Base-by-base conservation (phyloP, 2,888 invertebrate genomes). In the Drosophila kuntzei region DNA sequence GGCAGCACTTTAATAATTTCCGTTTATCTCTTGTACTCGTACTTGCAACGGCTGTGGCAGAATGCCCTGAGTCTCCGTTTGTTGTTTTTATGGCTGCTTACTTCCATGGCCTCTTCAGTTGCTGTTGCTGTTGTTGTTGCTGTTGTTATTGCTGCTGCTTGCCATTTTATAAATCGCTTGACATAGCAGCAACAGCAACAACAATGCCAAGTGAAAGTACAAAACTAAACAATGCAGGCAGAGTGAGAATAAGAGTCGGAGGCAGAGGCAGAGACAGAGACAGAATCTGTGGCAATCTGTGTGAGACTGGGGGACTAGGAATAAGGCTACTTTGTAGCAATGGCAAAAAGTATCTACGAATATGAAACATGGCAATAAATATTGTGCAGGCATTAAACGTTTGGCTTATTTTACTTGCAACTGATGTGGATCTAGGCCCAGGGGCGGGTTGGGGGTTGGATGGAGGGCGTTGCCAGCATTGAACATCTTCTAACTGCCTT, bases 351-450 rank as follows among this genome's bases (percentile, higher is more conserved):
- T 76, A 71, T 72, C 68, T 73, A 79, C 68, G 88, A 89, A 85
- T 89, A 85, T 85, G 89, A 85, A 85, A 87, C 81, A 89, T 89
- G 87, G 89, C 85, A 89, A 89, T 85, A 85, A 85, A 85, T 89
- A 85, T 85, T 87, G 85, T 87, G 87, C 85, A 85, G 87, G 89
- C 85, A 89, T 89, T 85, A 85, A 85, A 84, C 85, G 89, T 81
- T 87, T 73, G 81, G 75, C 73, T 77, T 85, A 83, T 79, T 79
- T 74, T 63, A 72, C 81, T 89, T 72, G 71, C 68, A 83, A 63
- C 73, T 69, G 80, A 66, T 80, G 49, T 54, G 71, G 41, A 39
- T 51, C 20, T n/a, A 12, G 36, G 32, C 29, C 11, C 16, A n/a
- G 9, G 29, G n/a, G 8, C 14, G 8, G 12, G 9, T 14, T 0